Base-by-base conservation (phyloP, 92 coral and sea anemone species). In the Porites evermanni region DNA sequence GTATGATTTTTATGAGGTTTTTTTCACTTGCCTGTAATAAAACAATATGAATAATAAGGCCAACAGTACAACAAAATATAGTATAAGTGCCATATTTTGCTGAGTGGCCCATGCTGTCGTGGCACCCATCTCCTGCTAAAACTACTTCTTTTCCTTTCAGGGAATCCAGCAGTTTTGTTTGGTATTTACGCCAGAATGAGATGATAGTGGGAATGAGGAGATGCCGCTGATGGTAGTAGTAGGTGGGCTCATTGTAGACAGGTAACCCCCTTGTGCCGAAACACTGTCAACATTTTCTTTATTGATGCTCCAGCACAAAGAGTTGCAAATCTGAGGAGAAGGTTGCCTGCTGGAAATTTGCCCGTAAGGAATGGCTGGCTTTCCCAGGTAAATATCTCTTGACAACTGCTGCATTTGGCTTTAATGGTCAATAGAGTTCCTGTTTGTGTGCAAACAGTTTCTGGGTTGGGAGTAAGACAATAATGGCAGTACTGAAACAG, bases 341-440 rank as follows among this genome's bases (percentile, higher is more conserved):
- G 70, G 82, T 87, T 87, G 64, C 88, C 88, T 6, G 84, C 87
- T 58, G 91, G 88, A 71, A 87, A 58, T 77, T 23, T 71, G n/a
- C 91, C 91, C n/a, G 87, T 87, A 24, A 82, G 68, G 13, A 9
- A 76, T 7, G 94, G 94, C 80, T 91, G 94, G 67, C 94, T 91
- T 63, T 81, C 56, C 94, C 91, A 91, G 8, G 65, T 74, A 56
- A 74, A 91, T n/a, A 52, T 38, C 67, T 77, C 67, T 53, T 78
- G 72, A 91, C 94, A 91, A 8, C 68, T 70, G n/a, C 58, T 78
- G 38, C 94, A 87, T 16, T 56, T 81, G 61, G 91, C 58, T 32
- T 26, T 65, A 16, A 87, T 53, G 32, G 89, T 91, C 18, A 91
- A 24, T 80, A 88, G 47, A 2, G 92, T 88, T 54, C 94, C 91